Base-by-base conservation (phyloP, 2,888 invertebrate species). In the Nebria brevicollis region DNA sequence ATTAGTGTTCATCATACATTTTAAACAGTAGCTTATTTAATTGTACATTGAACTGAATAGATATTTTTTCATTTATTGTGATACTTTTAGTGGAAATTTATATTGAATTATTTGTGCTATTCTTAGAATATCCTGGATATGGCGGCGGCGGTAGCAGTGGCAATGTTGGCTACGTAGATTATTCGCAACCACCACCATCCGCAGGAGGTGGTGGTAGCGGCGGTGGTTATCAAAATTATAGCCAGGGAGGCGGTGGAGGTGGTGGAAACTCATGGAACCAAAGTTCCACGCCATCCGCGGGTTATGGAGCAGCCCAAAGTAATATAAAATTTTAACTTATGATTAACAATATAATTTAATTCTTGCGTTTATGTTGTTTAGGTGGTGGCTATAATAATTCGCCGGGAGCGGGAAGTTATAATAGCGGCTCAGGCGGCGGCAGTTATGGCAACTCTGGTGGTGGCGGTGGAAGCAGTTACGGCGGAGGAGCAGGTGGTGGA, bases 111-210 rank as follows among this genome's bases (percentile, higher is more conserved):
- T 75, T 34, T 15, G 15, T 75, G 43, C 54, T 75, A 43, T 74
- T 25, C 72, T 2, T 66, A 78, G 84, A 84, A 26, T 85, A 85
- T 81, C 83, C 84, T 74, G 84, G 77, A 76, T 83, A 82, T 83
- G 86, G 85, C 20, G 83, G 84, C 15, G 84, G 84, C 25, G 83
- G 84, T 34, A 85, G 85, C 15, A 68, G 73, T 26, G 54, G 80
- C 10, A 75, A 78, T 68, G 82, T 81, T 54, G 85, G 85, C 66
- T 87, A 87, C 80, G 85, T 85, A 15, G 86, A 87, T 85, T 88
- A 88, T 85, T 88, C 88, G 1, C 88, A 88, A 84, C 87, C 87
- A 65, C 88, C 88, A 66, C 88, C 88, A 10, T 84, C 85, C 34
- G 85, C 86, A 15, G 86, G 86, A 4, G 81, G 81, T 41, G 75